Percentiles rank a stretch among this genome's conserved stretches.
These are phyloP conservation scores for Drosophila hydei DNA, from an alignment of 1,140 invertebrate genomes.

Conservation along the genomic window DNA sequence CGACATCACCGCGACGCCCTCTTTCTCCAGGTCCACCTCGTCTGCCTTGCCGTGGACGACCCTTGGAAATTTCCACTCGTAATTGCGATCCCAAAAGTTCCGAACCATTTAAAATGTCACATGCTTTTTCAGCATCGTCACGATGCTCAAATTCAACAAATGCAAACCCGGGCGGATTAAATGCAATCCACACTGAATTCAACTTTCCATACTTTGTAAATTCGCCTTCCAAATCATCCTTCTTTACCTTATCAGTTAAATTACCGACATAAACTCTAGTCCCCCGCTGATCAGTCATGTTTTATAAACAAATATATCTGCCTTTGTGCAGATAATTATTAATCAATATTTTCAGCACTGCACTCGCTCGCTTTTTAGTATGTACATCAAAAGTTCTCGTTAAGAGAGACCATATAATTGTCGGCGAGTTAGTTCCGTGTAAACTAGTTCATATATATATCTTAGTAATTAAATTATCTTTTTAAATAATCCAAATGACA, in stretches of 20 bases:
- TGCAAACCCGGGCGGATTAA: constrained; percentile 98
- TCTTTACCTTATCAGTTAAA: constrained; percentile 92
- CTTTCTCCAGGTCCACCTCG: constrained; percentile 85
- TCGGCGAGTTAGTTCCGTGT: not conserved
- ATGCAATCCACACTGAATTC: constrained; percentile 97
- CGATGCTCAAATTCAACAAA: constrained; percentile 99
- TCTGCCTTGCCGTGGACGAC: constrained; percentile 86
- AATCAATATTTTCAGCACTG: constrained; percentile 75
- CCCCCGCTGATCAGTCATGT: constrained; percentile 85
- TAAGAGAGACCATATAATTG: constrained; percentile 49
- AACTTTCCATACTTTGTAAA: constrained; percentile 96
- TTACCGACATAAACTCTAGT: constrained; percentile 94
- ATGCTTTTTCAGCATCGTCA: constrained; percentile 97
- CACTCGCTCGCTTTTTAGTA: constrained; percentile 64
- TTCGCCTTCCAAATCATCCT: constrained; percentile 93
- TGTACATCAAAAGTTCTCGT: constrained; percentile 70
- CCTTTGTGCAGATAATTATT: constrained; percentile 54
- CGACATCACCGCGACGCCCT: constrained; percentile 84
- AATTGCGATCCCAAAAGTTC: constrained; percentile 92
- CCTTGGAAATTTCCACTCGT: constrained; percentile 92
- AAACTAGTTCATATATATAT: not conserved
- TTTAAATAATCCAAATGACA: not conserved
- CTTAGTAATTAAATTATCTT: not conserved
- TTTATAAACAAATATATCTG: constrained; percentile 53
- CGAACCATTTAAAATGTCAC: constrained; percentile 94